These are phyloP conservation scores for Megastigmus dorsalis DNA, from an alignment of 2,888 invertebrate species.

Conservation along the genomic window DNA sequence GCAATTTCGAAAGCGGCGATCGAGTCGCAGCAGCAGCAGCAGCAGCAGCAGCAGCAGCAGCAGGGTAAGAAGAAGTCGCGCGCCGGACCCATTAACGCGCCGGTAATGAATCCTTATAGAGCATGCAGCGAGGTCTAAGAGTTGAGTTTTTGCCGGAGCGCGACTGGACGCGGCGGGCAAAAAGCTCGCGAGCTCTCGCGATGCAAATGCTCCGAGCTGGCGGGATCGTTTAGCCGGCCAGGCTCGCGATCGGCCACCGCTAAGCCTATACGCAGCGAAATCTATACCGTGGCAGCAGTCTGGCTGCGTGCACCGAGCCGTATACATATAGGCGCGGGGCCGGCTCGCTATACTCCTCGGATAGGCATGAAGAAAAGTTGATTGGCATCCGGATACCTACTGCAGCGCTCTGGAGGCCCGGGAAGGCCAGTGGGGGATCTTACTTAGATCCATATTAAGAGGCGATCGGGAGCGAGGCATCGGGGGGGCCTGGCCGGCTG, in stretches of 20 bases:
- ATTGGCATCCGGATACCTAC: conserved; percentile 48
- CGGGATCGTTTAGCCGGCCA: conserved; percentile 9
- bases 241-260: conserved; percentile 11
- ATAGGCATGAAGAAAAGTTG: conserved; percentile 56
- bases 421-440: conserved; percentile 32
- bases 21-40: neutral
- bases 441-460: conserved; percentile 43
- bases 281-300: too few relatives aligned
- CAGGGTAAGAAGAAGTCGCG: too few relatives aligned
- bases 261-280: conserved; percentile 3
- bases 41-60: too few relatives aligned
- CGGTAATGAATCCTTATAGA: conserved; percentile 13
- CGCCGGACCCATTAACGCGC: neutral
- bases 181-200: neutral
- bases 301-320: neutral
- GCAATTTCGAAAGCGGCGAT: neutral
- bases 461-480: conserved; percentile 7
- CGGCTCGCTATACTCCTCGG: neutral
- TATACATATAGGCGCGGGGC: conserved; percentile 5
- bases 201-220: neutral
- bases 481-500: conserved; percentile 16
- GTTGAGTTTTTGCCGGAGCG: neutral
- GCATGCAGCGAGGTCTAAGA: too few relatives aligned
- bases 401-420: conserved; percentile 32
- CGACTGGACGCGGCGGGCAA: neutral